Conservation (phyloP, 2,797 vertebrate species). For the Tolypeutes matacus region DNA sequence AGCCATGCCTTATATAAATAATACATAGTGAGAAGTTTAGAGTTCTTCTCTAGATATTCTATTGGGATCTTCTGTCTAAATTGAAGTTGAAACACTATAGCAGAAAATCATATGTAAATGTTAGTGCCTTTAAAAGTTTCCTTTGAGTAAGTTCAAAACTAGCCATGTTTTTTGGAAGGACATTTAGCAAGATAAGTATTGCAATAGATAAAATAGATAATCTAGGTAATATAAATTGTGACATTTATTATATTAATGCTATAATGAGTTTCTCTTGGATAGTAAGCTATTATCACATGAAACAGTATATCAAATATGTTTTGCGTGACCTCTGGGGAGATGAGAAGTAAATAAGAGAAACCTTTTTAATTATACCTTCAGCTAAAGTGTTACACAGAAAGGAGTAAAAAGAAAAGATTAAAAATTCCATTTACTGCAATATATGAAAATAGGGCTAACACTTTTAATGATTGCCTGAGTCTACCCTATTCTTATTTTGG, state of each 20-base stretch:
- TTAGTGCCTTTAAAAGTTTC: too few relatives aligned
- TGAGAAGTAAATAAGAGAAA: background rate
- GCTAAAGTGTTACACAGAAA: background rate
- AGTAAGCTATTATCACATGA: slow-evolving; percentile 1
- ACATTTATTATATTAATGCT: background rate
- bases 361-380: background rate
- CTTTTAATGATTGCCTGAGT: background rate
- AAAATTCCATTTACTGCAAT: slow-evolving; percentile 38
- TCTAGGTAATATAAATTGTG: background rate
- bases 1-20: too few relatives aligned
- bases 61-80: background rate
- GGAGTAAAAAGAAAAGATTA: background rate
- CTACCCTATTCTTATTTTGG: background rate
- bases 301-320: background rate
- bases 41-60: background rate
- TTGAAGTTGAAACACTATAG: background rate
- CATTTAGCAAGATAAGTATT: slow-evolving; percentile 27
- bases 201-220: background rate
- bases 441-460: slow-evolving; percentile 15
- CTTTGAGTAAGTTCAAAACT: too few relatives aligned
- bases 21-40: background rate
- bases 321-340: background rate
- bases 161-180: too few relatives aligned
- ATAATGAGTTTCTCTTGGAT: background rate
- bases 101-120: too few relatives aligned